Percentiles rank a stretch among this genome's conserved stretches.
These are phyloP conservation scores for Dyspetes luteomarginatus DNA, from an alignment of 2,888 invertebrate species.

Conservation along the genomic window DNA sequence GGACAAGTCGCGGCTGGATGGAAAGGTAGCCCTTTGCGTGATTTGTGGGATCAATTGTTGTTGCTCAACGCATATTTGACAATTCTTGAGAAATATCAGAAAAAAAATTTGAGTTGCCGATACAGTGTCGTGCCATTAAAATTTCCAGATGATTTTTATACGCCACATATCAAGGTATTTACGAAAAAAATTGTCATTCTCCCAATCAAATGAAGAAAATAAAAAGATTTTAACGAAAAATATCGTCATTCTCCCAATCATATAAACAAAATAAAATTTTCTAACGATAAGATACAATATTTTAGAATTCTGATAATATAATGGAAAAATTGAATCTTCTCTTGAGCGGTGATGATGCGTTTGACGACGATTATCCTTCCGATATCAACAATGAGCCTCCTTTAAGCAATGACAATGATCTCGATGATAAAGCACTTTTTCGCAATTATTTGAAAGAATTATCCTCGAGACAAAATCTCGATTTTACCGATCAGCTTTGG, in stretches of 20 bases:
- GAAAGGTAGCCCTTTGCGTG: conserved; percentile 65
- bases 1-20: conserved; percentile 70
- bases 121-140: conserved; percentile 62
- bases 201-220: neutral
- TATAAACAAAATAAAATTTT: neutral
- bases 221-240: no score
- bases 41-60: conserved; percentile 72
- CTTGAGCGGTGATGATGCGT: conserved; percentile 66
- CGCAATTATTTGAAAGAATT: conserved; percentile 66
- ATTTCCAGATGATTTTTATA: conserved; percentile 70
- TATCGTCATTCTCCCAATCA: no score
- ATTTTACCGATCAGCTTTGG: conserved; percentile 77
- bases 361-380: conserved; percentile 9
- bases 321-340: conserved; percentile 67
- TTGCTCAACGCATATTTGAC: conserved; percentile 70
- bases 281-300: neutral
- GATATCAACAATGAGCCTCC: conserved; percentile 9
- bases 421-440: conserved; percentile 64
- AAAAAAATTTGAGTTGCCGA: conserved; percentile 58
- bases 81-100: conserved; percentile 68
- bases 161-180: conserved; percentile 66
- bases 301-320: conserved; percentile 66
- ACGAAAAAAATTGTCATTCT: neutral
- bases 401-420: conserved; percentile 55
- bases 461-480: conserved; percentile 69